Base-by-base conservation (phyloP, 2,797 vertebrate species). In the Erethizon dorsatum region DNA sequence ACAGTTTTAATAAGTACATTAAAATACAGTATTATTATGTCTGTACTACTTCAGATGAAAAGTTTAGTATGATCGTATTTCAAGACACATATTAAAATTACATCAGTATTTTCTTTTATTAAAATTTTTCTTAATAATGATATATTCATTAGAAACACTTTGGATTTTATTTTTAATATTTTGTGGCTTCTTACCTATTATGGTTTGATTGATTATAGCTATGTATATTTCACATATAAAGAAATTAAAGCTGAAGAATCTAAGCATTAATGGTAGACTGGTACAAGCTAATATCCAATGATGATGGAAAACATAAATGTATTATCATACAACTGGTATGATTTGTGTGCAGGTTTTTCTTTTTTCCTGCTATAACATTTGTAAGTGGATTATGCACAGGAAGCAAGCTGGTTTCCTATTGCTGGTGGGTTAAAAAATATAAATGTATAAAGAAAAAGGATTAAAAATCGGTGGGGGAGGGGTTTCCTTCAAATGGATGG, bases 391-490 rank as follows among this genome's bases (percentile, higher is more conserved):
- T 93, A 89, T 54, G 57, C 33, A 92, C 56, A 92, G 26, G 33
- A 89, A 90, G 77, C 67, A 97, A 97, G 91, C 86, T 97, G 65
- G 11, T 61, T 94, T 83, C 89, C 95, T 95, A 78, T 95, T 97
- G 91, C 90, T 97, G 90, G 77, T 83, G 73, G 82, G 37, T 96
- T 95, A 91, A 97, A 97, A 96, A 97, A 95, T 97, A 97, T 78
- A 97, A 94, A 97, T 82, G 78, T 95, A 97, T 87, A 97, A 98
- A 97, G 86, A 90, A 97, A 97, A 94, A 96, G 63, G 87, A 95
- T 95, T 97, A 97, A 0, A 41, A 97, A 98, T 98, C 97, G 88
- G 90, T 97, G 85, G 97, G 98, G 97, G 92, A 96, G 98, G 87
- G 93, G 97, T 97, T 97, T 98, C 97, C 96, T 97, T 95, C 0